A percentile compares a stretch with the other conserved stretches of the same genome.
phyloP scores from a whole-genome alignment of 1,140 invertebrate species.

The Brachionus paranguensis region DNA sequence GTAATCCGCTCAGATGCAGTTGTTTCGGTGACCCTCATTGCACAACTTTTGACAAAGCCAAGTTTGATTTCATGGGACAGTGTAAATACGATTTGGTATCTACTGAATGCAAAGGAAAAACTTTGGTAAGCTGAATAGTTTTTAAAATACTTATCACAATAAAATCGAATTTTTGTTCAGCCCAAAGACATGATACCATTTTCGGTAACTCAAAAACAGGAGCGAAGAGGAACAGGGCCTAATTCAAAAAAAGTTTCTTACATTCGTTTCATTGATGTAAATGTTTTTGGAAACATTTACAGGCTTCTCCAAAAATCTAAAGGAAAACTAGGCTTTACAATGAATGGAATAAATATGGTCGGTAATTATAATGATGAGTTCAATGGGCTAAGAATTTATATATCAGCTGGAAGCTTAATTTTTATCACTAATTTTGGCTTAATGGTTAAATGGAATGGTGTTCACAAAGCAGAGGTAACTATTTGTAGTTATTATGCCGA shows the following conservation, averaged over 20 bases:
- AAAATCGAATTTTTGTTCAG: not conserved
- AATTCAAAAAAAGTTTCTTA: constrained; percentile 9
- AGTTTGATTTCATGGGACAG: constrained; percentile 3
- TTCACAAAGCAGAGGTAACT: not conserved
- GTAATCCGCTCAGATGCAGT: not conserved
- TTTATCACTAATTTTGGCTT: constrained; percentile 15
- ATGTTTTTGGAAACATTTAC: constrained; percentile 18
- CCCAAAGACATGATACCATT: not conserved
- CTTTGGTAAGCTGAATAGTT: not conserved
- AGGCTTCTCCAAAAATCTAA: not conserved
- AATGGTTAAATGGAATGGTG: constrained; percentile 26
- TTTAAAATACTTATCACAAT: not conserved
- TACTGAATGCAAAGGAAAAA: not conserved
- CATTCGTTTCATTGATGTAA: constrained; percentile 14
- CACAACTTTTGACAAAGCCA: not conserved
- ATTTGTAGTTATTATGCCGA: not conserved
- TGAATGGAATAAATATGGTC: constrained; percentile 17
- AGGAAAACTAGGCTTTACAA: not conserved
- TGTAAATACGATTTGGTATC: constrained; percentile 14
- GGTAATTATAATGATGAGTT: not conserved
- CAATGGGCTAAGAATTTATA: not conserved
- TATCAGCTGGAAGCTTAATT: not conserved
- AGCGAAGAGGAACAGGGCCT: not conserved
- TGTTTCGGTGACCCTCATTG: not conserved
- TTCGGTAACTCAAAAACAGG: constrained; percentile 14